Base-by-base conservation (phyloP, 2,888 invertebrate species). In the Andrena hattorfiana region DNA sequence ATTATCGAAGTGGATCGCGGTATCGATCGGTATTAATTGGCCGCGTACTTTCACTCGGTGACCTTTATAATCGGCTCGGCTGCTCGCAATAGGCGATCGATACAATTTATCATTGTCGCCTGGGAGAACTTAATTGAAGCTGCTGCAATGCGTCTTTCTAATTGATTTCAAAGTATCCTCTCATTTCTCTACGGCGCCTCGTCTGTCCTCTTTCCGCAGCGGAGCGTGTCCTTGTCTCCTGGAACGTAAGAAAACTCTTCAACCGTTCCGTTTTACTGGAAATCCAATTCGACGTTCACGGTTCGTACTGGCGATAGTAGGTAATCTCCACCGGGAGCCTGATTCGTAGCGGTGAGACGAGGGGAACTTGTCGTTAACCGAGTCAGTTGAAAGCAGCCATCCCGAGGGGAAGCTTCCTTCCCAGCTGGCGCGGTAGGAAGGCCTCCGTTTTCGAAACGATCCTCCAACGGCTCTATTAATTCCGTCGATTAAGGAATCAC, bases 1-100 rank as follows among this genome's bases (percentile, higher is more conserved):
- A 83, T 85, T 79, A 84, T 73, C 83, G 83, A 62, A 64, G 62
- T 30, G 48, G 64, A 84, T 86, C 84, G 62, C 67, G 67, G 66
- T 77, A 81, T 83, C 85, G 86, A 87, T 85, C 88, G 78, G 70
- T 83, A 87, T 87, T 87, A 87, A 87, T 87, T 87, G 78, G 72
- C 80, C 81, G 73, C 51, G 74, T 75, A 81, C 88, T 87, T 87
- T 87, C 87, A 83, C 88, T 77, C 77, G 78, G 32, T 71, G 83
- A 86, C 83, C 85, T 87, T 86, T 86, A 77, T 86, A 86, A 87
- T 87, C 75, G 85, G 13, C 71, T 30, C 54, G 20, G 42, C 4
- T 32, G 72, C 60, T 64, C 66, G 71, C 77, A 56, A 87, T 64
- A 72, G 70, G 75, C 75, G 63, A 63, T 56, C 76, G 28, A n/a